Evolutionary conservation across 2,113 vertebrate genomes (phyloP).

Genomic region (Hemibagrus wyckioides): DNA sequence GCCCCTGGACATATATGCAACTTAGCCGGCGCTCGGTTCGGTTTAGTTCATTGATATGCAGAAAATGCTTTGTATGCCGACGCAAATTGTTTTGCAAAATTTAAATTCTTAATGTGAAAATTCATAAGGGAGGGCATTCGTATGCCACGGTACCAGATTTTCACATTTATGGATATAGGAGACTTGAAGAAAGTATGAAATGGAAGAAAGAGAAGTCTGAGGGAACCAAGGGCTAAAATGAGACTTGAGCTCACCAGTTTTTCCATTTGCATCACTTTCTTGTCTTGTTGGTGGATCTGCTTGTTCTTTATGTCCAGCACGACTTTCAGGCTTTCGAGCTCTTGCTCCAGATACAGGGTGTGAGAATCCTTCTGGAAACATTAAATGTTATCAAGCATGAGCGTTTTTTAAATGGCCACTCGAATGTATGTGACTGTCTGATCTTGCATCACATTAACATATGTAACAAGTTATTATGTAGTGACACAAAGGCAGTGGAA

Average conservation of each 20-base stretch:
- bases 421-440: not conserved
- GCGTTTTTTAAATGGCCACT: not conserved
- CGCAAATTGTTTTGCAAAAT: too few relatives aligned
- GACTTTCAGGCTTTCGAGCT: constrained; percentile 94
- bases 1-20: too few relatives aligned
- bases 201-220: not conserved
- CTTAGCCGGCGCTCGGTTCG: too few relatives aligned
- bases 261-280: constrained; percentile 91
- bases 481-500: not conserved
- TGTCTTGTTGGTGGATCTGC: constrained; percentile 88
- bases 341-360: constrained; percentile 89
- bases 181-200: too few relatives aligned
- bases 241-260: constrained; percentile 78
- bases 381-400: not conserved
- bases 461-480: not conserved
- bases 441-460: not conserved
- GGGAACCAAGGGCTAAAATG: not conserved
- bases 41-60: too few relatives aligned
- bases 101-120: too few relatives aligned
- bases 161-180: too few relatives aligned
- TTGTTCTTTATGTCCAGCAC: constrained; percentile 95
- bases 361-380: constrained; percentile 85
- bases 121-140: too few relatives aligned
- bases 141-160: too few relatives aligned
- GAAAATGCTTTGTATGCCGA: too few relatives aligned